These are phyloP conservation scores for Diaprepes abbreviatus DNA, from an alignment of 2,888 invertebrate species.

Conservation along the genomic window DNA sequence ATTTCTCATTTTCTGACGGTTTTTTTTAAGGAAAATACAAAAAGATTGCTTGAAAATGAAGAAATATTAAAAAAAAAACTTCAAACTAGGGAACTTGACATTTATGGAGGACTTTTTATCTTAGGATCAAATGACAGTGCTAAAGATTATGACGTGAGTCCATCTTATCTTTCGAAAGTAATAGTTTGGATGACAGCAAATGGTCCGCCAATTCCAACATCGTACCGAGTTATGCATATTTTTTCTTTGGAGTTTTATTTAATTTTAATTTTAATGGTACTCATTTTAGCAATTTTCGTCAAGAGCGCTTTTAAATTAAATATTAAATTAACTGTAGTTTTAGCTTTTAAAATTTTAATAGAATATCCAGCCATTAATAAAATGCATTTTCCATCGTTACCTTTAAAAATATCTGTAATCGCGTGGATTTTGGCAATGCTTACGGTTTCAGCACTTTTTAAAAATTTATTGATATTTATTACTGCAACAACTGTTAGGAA, in stretches of 20 bases:
- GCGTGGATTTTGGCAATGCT: constrained; percentile 16
- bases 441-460: constrained; percentile 1
- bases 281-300: background rate
- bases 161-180: background rate
- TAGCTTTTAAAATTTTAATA: background rate
- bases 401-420: background rate
- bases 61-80: background rate
- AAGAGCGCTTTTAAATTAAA: background rate
- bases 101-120: constrained; percentile 3
- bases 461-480: constrained; percentile 11
- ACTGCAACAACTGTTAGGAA: constrained; percentile 11
- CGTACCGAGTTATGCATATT: background rate
- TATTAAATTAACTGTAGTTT: background rate
- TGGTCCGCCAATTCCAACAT: background rate
- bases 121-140: background rate
- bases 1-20: no score
- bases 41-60: background rate
- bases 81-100: background rate
- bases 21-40: background rate
- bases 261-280: background rate
- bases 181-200: constrained; percentile 10
- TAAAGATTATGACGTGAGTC: background rate
- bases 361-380: background rate
- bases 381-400: background rate
- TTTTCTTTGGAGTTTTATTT: background rate